Evolutionary conservation across 1,140 invertebrate species (phyloP).

Genomic region (Tyrophagus putrescentiae): DNA sequence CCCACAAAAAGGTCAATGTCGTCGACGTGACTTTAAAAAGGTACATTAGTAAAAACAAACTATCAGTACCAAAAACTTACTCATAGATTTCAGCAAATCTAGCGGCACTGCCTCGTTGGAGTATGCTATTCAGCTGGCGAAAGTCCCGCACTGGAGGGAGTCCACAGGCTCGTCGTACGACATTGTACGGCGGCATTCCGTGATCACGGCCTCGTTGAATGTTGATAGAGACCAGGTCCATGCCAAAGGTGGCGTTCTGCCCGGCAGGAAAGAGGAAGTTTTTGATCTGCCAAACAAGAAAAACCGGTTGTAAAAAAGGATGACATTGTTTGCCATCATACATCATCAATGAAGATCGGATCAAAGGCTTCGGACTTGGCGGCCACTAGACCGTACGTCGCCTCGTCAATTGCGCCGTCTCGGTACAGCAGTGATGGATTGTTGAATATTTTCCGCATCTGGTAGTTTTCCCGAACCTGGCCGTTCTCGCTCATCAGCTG

Average conservation of each 20-base stretch:
- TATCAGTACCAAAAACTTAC: conserved; percentile 26
- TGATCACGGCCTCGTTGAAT: conserved; percentile 37
- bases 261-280: conserved; percentile 9
- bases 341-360: conserved; percentile 48
- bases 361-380: conserved; percentile 48
- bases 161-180: conserved; percentile 54
- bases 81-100: conserved; percentile 39
- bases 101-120: conserved; percentile 41
- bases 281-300: conserved; percentile 5
- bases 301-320: neutral
- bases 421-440: conserved; percentile 24
- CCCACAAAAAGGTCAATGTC: conserved; percentile 35
- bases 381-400: conserved; percentile 17
- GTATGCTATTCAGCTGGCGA: conserved; percentile 48
- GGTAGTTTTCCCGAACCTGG: neutral
- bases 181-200: conserved; percentile 35
- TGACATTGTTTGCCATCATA: conserved; percentile 29
- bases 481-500: conserved; percentile 20
- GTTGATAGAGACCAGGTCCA: conserved; percentile 32
- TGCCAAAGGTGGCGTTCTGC: conserved; percentile 35
- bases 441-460: conserved; percentile 22
- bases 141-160: conserved; percentile 51
- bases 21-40: conserved; percentile 27
- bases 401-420: conserved; percentile 21
- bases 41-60: neutral